These are phyloP conservation scores for Toxotes lorentzi DNA, from an alignment of 2,797 vertebrate genomes.

Conservation along the genomic window DNA sequence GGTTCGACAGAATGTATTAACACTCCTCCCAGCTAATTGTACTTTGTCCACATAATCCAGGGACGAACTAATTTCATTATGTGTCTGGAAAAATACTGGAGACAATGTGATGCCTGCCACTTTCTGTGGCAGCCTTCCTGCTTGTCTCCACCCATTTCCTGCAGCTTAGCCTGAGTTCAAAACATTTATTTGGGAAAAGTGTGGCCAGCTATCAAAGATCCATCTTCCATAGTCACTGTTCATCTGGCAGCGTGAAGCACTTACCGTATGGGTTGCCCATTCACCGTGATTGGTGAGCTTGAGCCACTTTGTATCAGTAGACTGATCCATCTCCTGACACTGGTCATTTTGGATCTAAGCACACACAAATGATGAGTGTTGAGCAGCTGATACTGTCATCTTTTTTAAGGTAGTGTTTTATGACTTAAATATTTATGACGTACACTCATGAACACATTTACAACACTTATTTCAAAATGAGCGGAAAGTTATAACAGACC, in stretches of 20 bases:
- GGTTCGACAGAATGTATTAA: neutral
- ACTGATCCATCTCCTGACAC: slow-evolving; percentile 95
- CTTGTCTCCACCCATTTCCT: slow-evolving; percentile 21
- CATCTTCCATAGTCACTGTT: neutral
- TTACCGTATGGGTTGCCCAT: slow-evolving; percentile 92
- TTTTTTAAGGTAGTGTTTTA: neutral
- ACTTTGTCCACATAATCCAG: neutral
- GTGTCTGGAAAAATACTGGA: slow-evolving; percentile 46
- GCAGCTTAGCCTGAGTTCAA: slow-evolving; percentile 10
- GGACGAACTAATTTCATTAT: slow-evolving; percentile 7
- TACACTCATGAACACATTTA: neutral
- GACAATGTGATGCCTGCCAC: slow-evolving; percentile 7
- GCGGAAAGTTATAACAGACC: neutral
- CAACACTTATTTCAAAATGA: neutral
- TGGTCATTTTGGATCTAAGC: slow-evolving; percentile 97
- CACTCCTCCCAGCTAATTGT: neutral
- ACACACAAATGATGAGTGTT: slow-evolving; percentile 13
- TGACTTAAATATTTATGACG: neutral
- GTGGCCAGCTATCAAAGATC: slow-evolving; percentile 18
- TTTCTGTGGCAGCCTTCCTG: slow-evolving; percentile 38
- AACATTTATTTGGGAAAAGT: slow-evolving; percentile 34
- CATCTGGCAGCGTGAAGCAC: slow-evolving; percentile 5
- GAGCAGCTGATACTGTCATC: neutral
- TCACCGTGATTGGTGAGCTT: slow-evolving; percentile 92
- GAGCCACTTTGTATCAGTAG: slow-evolving; percentile 92